Evolutionary conservation across 2,113 vertebrate genomes (phyloP), one percentile per base, ranked within the genome.

Genomic region (Epinephelus lanceolatus): DNA sequence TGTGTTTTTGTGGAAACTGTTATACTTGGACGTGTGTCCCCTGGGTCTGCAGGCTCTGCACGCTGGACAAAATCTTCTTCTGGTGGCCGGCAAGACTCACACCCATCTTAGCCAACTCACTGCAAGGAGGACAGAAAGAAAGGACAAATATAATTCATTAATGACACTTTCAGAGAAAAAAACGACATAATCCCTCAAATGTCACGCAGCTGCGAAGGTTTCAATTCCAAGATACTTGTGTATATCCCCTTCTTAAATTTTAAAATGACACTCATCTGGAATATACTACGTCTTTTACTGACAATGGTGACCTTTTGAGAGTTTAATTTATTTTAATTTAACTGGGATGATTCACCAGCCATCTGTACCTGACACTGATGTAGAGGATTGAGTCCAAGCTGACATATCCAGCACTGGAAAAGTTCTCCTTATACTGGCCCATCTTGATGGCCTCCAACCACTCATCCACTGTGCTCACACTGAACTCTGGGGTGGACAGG

Each of bases 381-480:
- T 96, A 96, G 61, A 96, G 91, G 77, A 96, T 88, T 59, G 96
- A 95, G 74, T 96, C 96, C 89, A 96, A 90, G 42, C 96, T 96
- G 85, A 96, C 93, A 52, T 96, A 96, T 84, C 96, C 96, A n/a
- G 96, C 85, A 60, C 88, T 93, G 89, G 95, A 90, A 80, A 96
- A 96, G 87, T 93, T 95, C 30, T 96, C 96, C 84, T 95, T 95
- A 83, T 96, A 96, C 81, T 96, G 96, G 62, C 91, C 94, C 96
- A 96, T 96, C 89, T 96, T 96, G 87, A 96, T 94, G 87, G 94
- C 94, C 15, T 96, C 95, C 73, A 96, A 90, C 96, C 96, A 96
- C 81, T 96, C 96, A 71, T 96, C 96, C 86, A 96, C 94, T 69
- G 96, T 95, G 68, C 63, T 94, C 75, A 95, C 94, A 47, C 94